A percentile compares a stretch with the other conserved stretches of the same genome.
These are phyloP conservation scores for Rhabditophanes sp. DNA, from an alignment of 2,888 invertebrate species.

Conservation along the genomic window DNA sequence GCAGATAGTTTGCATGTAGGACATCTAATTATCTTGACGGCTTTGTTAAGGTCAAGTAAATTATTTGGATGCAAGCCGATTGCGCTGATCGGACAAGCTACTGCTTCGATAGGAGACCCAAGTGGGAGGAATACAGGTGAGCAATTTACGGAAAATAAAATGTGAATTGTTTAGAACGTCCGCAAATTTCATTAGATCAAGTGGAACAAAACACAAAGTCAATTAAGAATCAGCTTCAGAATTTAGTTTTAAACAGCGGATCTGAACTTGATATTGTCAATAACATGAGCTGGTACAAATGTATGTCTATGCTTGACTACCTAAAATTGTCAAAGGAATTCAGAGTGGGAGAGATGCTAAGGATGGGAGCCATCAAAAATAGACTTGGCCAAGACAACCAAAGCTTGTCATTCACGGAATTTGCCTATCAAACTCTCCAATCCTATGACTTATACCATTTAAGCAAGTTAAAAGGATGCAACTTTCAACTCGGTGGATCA, in stretches of 20 bases:
- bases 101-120: slow-evolving; percentile 85
- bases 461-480: slow-evolving; percentile 59
- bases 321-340: slow-evolving; percentile 67
- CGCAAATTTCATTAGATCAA: neutral
- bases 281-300: slow-evolving; percentile 73
- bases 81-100: slow-evolving; percentile 81
- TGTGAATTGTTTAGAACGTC: neutral
- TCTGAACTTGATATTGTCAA: slow-evolving; percentile 58
- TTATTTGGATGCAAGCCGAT: slow-evolving; percentile 70
- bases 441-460: slow-evolving; percentile 85
- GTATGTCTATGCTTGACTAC: slow-evolving; percentile 63
- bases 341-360: slow-evolving; percentile 72
- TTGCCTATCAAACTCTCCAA: slow-evolving; percentile 86
- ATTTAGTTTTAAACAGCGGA: neutral
- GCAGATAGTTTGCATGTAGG: slow-evolving; percentile 87
- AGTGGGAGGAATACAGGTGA: slow-evolving; percentile 52
- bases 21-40: slow-evolving; percentile 65
- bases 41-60: slow-evolving; percentile 12
- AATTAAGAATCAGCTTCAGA: neutral
- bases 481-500: slow-evolving; percentile 70
- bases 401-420: slow-evolving; percentile 88
- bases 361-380: slow-evolving; percentile 45
- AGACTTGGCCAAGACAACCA: slow-evolving; percentile 21
- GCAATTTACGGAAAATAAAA: slow-evolving; percentile 4
- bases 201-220: slow-evolving; percentile 3